Base-by-base conservation (phyloP, 35 echinoderm and acorn worm genomes). In the Heliocidaris erythrogramma region DNA sequence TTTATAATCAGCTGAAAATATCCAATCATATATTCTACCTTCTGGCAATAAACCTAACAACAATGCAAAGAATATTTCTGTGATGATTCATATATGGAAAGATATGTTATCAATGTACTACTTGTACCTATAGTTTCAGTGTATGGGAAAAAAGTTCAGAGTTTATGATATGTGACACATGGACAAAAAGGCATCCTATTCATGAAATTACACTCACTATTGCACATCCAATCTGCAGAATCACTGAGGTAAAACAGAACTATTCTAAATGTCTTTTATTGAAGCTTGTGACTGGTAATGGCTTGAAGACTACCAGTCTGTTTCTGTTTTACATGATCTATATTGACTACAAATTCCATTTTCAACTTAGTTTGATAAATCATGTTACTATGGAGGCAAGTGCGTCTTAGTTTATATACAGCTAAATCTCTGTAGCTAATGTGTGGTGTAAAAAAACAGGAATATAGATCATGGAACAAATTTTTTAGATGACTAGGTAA, bases 1-100 rank as follows among this genome's bases (percentile, higher is more conserved):
- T 78, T 78, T 78, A 78, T 78, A 78, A 78, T 78, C 65, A n/a
- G 65, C 65, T 17, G 65, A 78, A 78, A 78, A 78, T 78, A 78
- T 78, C 65, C 14, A 78, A 78, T 78, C 65, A 78, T 78, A 78
- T 78, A 78, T 78, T 78, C 65, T 69, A 78, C 21, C 65, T 78
- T 24, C 5, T 78, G 65, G 65, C 65, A 27, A 29, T 7, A n/a
- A 78, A 78, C n/a, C 65, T 5, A 78, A 78, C 65, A 78, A 27
- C 3, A 78, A 78, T 78, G 27, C 27, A 27, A 78, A 24, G 65
- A n/a, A 78, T 78, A 78, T 7, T 78, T 78, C 65, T 78, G 65
- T n/a, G 65, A 78, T 78, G 65, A 78, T 78, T 78, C 65, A 78
- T 78, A 78, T 27, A 18, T 5, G 24, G 60, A 52, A 52, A 78